These are phyloP conservation scores for Ia io DNA, from an alignment of 2,113 vertebrate genomes.

Conservation along the genomic window DNA sequence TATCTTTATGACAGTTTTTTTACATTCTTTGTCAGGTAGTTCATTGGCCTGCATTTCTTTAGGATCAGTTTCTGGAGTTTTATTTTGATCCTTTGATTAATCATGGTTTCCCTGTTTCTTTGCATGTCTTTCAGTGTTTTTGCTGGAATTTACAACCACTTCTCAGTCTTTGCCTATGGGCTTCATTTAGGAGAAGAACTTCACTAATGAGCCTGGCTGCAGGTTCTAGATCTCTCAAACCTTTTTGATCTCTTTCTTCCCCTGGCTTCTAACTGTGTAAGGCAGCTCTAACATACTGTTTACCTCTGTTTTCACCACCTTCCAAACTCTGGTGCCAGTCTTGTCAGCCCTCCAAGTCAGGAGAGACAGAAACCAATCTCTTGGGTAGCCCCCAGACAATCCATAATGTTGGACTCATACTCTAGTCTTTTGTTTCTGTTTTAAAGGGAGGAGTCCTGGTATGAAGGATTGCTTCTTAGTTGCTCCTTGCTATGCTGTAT, in stretches of 20 bases:
- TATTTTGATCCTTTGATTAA: not conserved
- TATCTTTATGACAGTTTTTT: not conserved
- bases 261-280: not conserved
- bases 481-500: not conserved
- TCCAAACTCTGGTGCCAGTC: not conserved
- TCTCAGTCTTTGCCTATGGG: not conserved
- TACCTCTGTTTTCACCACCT: not conserved
- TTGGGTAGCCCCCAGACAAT: not conserved
- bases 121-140: not conserved
- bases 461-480: not conserved
- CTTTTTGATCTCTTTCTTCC: not conserved
- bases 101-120: not conserved
- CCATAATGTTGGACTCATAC: not conserved
- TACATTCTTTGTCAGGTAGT: not conserved
- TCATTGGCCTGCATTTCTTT: not conserved
- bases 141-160: not conserved
- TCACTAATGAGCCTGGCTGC: not conserved
- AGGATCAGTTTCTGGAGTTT: not conserved
- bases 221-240: not conserved
- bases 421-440: not conserved
- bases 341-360: not conserved
- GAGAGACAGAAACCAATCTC: not conserved
- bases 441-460: not conserved
- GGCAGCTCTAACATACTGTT: not conserved
- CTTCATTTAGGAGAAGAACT: not conserved